Conservation (phyloP, 1,140 invertebrate species). For the Tribolium madens region DNA sequence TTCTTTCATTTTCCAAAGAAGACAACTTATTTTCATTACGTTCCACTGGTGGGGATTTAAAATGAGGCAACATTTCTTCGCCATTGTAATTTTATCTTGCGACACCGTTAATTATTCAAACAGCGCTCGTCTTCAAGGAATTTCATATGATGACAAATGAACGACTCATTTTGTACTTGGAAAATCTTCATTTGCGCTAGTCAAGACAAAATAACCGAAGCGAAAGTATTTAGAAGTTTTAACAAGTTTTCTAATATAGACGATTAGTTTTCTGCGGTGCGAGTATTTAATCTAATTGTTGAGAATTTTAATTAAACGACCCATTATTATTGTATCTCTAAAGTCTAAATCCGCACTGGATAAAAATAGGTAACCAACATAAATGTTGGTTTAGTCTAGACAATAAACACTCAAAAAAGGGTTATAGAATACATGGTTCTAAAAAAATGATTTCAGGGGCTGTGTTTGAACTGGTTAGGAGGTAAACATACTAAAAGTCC, state of each 20-base stretch:
- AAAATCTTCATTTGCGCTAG: neutral
- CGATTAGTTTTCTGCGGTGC: neutral
- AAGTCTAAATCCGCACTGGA: too few relatives aligned
- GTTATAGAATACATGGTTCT: too few relatives aligned
- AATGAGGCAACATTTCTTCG: constrained; percentile 1
- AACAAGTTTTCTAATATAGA: neutral
- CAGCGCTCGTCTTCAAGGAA: constrained; percentile 4
- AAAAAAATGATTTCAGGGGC: too few relatives aligned
- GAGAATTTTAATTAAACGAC: too few relatives aligned
- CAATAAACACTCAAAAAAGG: too few relatives aligned
- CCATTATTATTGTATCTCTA: neutral
- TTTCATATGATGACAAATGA: constrained; percentile 30
- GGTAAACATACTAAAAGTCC: too few relatives aligned
- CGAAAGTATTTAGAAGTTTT: constrained; percentile 2
- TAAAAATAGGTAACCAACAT: too few relatives aligned
- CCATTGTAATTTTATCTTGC: constrained; percentile 32
- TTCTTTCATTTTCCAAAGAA: neutral
- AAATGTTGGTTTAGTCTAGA: too few relatives aligned
- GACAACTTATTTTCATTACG: constrained; percentile 24
- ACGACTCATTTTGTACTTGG: constrained; percentile 5
- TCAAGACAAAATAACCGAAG: neutral
- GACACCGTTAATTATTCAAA: constrained; percentile 26
- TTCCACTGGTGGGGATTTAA: neutral
- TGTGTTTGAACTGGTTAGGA: too few relatives aligned
- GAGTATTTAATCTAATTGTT: neutral